These are phyloP conservation scores for Synchiropus splendidus DNA, from an alignment of 2,113 vertebrate genomes.

Conservation along the genomic window DNA sequence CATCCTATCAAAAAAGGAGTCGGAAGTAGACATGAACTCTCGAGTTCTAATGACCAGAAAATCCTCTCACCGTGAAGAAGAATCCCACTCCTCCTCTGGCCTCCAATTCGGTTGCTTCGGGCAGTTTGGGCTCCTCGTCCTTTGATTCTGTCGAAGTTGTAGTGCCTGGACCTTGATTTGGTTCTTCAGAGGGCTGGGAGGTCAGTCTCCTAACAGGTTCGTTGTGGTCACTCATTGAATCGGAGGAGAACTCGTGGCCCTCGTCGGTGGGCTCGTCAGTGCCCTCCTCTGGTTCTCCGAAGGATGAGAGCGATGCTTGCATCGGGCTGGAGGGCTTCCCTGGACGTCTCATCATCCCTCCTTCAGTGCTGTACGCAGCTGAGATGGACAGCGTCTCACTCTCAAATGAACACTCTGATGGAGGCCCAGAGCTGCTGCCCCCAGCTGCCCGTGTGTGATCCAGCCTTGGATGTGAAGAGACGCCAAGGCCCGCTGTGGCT, in stretches of 20 bases:
- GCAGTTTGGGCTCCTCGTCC: slow-evolving; percentile 19
- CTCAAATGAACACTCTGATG: slow-evolving; percentile 68
- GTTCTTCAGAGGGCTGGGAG: slow-evolving; percentile 13
- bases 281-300: slow-evolving; percentile 40
- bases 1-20: slow-evolving; percentile 44
- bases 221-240: slow-evolving; percentile 75
- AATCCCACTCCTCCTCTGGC: slow-evolving; percentile 66
- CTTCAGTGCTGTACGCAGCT: slow-evolving; percentile 27
- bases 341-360: slow-evolving; percentile 7
- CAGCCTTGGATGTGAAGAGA: slow-evolving; percentile 11
- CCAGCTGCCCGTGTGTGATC: slow-evolving; percentile 18
- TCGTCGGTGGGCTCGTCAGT: slow-evolving; percentile 65
- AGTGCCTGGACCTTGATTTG: slow-evolving; percentile 7
- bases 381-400: slow-evolving; percentile 59
- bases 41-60: too few relatives aligned
- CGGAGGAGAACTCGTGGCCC: slow-evolving; percentile 59
- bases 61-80: slow-evolving; percentile 65
- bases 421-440: slow-evolving; percentile 59
- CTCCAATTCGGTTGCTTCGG: slow-evolving; percentile 48
- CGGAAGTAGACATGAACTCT: too few relatives aligned
- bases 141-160: slow-evolving; percentile 2
- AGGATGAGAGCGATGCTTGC: slow-evolving; percentile 65
- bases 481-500: slow-evolving; percentile 9
- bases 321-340: slow-evolving; percentile 51
- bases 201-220: slow-evolving; percentile 35